These are phyloP conservation scores for Chrysina gloriosa DNA, from an alignment of 2,888 invertebrate genomes.

Conservation along the genomic window DNA sequence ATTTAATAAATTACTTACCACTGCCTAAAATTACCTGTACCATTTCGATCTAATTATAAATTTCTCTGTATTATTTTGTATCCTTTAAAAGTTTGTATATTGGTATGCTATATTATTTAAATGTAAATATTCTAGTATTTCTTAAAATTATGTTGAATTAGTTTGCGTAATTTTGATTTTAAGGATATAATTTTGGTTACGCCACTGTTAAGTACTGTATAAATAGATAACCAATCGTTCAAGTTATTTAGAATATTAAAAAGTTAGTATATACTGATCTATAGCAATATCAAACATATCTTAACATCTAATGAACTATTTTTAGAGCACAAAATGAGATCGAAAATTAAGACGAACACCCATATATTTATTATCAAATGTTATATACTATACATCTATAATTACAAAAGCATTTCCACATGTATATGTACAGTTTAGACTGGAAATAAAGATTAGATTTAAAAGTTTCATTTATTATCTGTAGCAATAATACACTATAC, in stretches of 20 bases:
- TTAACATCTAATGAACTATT: conserved; percentile 26
- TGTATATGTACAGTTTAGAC: conserved; percentile 23
- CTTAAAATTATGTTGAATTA: not conserved
- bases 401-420: conserved; percentile 16
- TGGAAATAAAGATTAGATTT: conserved; percentile 23
- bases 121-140: no score
- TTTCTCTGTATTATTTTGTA: no score
- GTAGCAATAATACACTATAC: conserved; percentile 15
- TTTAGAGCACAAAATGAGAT: conserved; percentile 30
- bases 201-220: conserved; percentile 19
- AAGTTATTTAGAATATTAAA: conserved; percentile 1
- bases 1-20: no score
- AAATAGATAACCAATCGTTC: conserved; percentile 1
- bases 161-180: not conserved
- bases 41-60: no score
- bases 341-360: conserved; percentile 12
- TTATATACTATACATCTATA: conserved; percentile 10
- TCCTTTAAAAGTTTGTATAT: no score
- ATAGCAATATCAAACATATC: conserved; percentile 32
- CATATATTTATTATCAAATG: conserved; percentile 27
- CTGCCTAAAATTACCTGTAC: no score
- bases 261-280: conserved; percentile 13
- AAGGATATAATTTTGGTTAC: conserved; percentile 9
- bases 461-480: conserved; percentile 26
- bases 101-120: no score